Conservation (phyloP, 2,113 vertebrate genomes). For the Recurvirostra avosetta region DNA sequence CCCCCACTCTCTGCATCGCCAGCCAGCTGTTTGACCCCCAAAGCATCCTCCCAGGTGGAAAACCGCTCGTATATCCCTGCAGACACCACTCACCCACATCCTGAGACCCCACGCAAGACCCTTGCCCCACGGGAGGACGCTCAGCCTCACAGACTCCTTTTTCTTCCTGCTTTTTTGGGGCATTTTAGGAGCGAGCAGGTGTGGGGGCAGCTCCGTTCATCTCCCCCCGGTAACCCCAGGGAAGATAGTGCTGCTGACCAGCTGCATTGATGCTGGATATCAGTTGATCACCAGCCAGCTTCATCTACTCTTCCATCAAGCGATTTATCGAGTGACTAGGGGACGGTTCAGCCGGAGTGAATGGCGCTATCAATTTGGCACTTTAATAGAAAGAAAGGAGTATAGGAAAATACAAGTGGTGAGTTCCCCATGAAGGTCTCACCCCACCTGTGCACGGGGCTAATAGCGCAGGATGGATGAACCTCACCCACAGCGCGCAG, state of each 20-base stretch:
- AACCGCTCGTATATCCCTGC: not conserved
- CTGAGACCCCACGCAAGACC: not conserved
- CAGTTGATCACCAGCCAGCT: not conserved
- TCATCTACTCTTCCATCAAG: not conserved
- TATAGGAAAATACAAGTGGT: not conserved
- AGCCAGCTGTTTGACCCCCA: not conserved
- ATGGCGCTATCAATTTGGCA: not conserved
- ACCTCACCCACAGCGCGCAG: not conserved
- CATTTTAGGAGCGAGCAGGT: not conserved
- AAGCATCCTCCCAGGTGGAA: not conserved
- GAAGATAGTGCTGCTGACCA: not conserved
- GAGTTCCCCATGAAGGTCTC: not conserved
- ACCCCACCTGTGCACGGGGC: not conserved
- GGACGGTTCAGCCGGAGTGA: not conserved
- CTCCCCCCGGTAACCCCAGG: not conserved
- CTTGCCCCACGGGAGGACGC: not conserved
- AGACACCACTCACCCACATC: not conserved
- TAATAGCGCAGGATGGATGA: not conserved
- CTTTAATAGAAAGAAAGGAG: not conserved
- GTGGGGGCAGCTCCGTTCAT: not conserved
- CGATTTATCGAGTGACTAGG: not conserved
- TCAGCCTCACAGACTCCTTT: not conserved
- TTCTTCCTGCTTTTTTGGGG: not conserved
- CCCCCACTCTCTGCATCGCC: fast-evolving
- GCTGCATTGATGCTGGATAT: not conserved